phyloP scores from a whole-genome alignment of 2,888 invertebrate genomes.

The Callyntrura sp. region DNA sequence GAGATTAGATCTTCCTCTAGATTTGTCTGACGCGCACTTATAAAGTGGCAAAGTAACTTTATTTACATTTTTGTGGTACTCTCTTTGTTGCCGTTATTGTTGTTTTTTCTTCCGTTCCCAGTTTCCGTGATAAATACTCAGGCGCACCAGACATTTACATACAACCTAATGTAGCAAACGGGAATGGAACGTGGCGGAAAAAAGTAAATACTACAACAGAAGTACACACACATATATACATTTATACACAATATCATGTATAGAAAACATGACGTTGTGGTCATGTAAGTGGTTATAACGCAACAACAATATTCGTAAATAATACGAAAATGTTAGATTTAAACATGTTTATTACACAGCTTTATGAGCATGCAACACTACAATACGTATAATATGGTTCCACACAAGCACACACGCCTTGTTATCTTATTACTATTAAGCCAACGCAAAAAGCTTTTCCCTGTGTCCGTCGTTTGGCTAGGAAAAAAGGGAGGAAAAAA shows the following conservation, averaged over 20 bases:
- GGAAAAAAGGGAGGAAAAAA: slow-evolving; percentile 7
- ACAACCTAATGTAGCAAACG: slow-evolving; percentile 13
- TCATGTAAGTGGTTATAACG: slow-evolving; percentile 65
- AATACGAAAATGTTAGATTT: slow-evolving; percentile 23
- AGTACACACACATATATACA: neutral
- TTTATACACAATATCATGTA: slow-evolving; percentile 14
- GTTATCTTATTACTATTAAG: slow-evolving; percentile 38
- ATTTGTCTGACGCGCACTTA: slow-evolving; percentile 46
- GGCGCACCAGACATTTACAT: neutral
- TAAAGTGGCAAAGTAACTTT: slow-evolving; percentile 52
- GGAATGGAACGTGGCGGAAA: neutral
- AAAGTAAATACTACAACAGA: neutral
- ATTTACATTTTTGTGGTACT: slow-evolving; percentile 54
- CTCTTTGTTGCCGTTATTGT: slow-evolving; percentile 41
- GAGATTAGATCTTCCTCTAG: slow-evolving; percentile 52
- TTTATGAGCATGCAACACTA: neutral
- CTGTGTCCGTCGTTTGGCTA: neutral
- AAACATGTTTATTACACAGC: neutral
- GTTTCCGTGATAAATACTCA: slow-evolving; percentile 3
- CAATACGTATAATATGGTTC: neutral
- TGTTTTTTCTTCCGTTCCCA: slow-evolving; percentile 17
- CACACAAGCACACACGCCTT: neutral
- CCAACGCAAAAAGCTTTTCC: neutral
- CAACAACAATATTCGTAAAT: slow-evolving; percentile 49
- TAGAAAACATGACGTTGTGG: slow-evolving; percentile 62